Evolutionary conservation across 2,797 vertebrate genomes (phyloP).

Genomic region (Acanthurus lineatus): DNA sequence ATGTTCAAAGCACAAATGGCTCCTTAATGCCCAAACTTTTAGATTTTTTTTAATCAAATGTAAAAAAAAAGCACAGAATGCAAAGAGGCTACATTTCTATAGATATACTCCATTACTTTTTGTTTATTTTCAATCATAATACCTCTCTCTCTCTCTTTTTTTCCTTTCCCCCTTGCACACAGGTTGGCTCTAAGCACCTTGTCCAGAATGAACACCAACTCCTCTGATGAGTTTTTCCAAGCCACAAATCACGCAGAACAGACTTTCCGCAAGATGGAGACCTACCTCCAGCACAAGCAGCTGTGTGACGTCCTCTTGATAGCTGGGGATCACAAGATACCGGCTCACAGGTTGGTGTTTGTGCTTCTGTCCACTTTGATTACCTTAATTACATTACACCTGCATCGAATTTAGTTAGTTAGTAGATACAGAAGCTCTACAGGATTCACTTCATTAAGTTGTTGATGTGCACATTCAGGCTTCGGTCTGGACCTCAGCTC

Average conservation of each 20-base stretch:
- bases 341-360: slow-evolving; percentile 92
- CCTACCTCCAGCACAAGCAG: slow-evolving; percentile 96
- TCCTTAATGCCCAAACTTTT: slow-evolving; percentile 1
- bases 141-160: background rate
- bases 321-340: slow-evolving; percentile 94
- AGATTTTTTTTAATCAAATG: background rate
- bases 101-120: background rate
- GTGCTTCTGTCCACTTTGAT: slow-evolving; percentile 58
- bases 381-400: slow-evolving; percentile 50
- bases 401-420: slow-evolving; percentile 34
- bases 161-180: slow-evolving; percentile 48
- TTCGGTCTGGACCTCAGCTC: slow-evolving; percentile 33
- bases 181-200: slow-evolving; percentile 88
- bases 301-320: slow-evolving; percentile 96
- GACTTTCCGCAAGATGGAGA: slow-evolving; percentile 97
- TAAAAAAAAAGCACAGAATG: background rate
- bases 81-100: background rate
- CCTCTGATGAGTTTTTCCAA: slow-evolving; percentile 93
- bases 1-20: background rate
- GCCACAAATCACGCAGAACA: slow-evolving; percentile 94
- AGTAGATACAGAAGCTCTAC: slow-evolving; percentile 23
- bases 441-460: slow-evolving; percentile 54
- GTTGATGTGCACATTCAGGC: slow-evolving; percentile 23
- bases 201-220: slow-evolving; percentile 89
- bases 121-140: slow-evolving; percentile 6